A percentile compares a stretch with the other conserved stretches of the same genome.
These are phyloP conservation scores for Nomia melanderi DNA, from an alignment of 1,140 invertebrate species.

Conservation along the genomic window DNA sequence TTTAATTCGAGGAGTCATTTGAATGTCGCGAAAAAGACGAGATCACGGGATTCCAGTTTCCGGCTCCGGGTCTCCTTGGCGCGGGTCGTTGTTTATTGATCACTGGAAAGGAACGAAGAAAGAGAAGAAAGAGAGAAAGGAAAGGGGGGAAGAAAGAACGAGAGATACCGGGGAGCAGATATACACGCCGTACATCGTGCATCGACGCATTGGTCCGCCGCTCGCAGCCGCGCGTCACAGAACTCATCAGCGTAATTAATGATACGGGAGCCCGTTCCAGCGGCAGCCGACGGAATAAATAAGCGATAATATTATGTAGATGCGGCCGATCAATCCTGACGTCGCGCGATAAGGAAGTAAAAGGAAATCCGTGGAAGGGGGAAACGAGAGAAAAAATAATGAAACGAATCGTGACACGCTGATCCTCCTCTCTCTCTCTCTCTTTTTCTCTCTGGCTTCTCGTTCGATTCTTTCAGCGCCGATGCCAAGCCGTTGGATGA, in stretches of 20 bases:
- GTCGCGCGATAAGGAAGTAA: constrained; percentile 28
- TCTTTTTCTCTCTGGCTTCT: too few species aligned
- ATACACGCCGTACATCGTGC: too few species aligned
- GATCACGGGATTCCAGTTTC: not conserved
- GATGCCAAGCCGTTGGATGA: too few species aligned
- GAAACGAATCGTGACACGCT: too few species aligned
- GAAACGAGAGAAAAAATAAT: not conserved
- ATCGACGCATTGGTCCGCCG: not conserved
- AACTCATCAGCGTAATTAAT: constrained; percentile 52
- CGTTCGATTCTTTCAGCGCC: too few species aligned
- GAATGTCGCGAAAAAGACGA: not conserved
- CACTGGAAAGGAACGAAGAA: not conserved
- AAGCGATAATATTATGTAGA: constrained; percentile 53
- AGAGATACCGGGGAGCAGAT: not conserved
- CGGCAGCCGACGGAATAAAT: constrained; percentile 46
- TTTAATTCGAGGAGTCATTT: constrained; percentile 1
- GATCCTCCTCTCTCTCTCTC: too few species aligned
- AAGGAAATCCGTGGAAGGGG: not conserved
- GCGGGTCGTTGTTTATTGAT: not conserved
- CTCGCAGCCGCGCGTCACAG: constrained; percentile 17
- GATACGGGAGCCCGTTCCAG: constrained; percentile 42
- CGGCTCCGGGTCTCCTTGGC: not conserved
- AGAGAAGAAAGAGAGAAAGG: too few species aligned
- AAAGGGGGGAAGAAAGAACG: not conserved
- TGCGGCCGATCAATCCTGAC: constrained; percentile 44